phyloP scores from a whole-genome alignment of 1,140 invertebrate genomes.

The Ceratosolen fusciceps region DNA sequence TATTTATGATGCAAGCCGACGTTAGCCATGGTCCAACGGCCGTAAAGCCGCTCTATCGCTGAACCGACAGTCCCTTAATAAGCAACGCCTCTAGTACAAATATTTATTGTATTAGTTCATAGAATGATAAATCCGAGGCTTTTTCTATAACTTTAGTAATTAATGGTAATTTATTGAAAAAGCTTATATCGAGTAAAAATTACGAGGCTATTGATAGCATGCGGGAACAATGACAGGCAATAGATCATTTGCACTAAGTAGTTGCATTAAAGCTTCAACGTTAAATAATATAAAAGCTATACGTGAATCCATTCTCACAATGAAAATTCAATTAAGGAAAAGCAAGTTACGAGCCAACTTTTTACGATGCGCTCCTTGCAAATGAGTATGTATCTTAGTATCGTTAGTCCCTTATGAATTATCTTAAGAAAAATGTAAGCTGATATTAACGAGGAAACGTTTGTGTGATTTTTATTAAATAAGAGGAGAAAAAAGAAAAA shows the following conservation, averaged over 20 bases:
- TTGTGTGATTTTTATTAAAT: too few species aligned
- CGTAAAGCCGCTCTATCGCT: too few species aligned
- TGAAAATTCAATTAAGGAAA: conserved; percentile 38
- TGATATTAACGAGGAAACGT: too few species aligned
- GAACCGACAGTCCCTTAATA: too few species aligned
- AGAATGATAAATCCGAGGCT: neutral
- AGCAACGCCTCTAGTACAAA: too few species aligned
- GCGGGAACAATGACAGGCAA: conserved; percentile 20
- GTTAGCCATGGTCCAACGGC: too few species aligned
- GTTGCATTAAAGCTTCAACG: conserved; percentile 14
- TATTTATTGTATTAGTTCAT: neutral
- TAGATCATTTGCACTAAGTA: conserved; percentile 13
- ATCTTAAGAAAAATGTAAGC: neutral
- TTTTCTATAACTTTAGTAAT: too few species aligned
- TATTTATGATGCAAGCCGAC: neutral
- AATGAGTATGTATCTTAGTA: conserved; percentile 5
- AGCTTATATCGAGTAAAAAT: neutral
- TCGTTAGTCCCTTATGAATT: neutral
- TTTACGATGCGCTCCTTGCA: conserved; percentile 1
- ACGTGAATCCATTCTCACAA: conserved; percentile 1
- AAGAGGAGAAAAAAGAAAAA: neutral
- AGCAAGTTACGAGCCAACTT: neutral
- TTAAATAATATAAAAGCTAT: neutral
- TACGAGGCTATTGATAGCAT: too few species aligned
- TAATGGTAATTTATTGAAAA: neutral